A percentile compares a stretch with the other conserved stretches of the same genome.
These are phyloP conservation scores for Enoplosus armatus DNA, from an alignment of 2,797 vertebrate genomes.

Conservation along the genomic window DNA sequence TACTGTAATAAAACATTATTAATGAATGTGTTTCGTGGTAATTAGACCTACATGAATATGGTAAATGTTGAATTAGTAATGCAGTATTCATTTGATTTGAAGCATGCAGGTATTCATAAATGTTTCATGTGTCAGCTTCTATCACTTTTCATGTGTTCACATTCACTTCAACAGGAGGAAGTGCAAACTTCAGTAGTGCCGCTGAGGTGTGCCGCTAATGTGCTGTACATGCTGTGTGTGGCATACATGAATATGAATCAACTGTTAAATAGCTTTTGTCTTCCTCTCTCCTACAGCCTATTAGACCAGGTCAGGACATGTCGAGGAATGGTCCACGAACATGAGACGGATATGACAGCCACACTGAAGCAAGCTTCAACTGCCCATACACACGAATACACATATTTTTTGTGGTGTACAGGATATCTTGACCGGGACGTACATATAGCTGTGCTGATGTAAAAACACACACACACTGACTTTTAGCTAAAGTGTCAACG, in stretches of 20 bases:
- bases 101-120: constrained; percentile 7
- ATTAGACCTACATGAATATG: neutral
- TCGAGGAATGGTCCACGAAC: constrained; percentile 32
- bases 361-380: constrained; percentile 14
- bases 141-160: neutral
- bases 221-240: neutral
- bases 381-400: constrained; percentile 8
- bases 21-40: neutral
- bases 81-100: neutral
- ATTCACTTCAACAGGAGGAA: neutral
- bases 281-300: constrained; percentile 48
- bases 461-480: neutral
- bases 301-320: constrained; percentile 52
- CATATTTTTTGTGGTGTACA: neutral
- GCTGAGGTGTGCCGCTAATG: neutral
- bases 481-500: neutral
- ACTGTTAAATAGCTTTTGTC: constrained; percentile 26
- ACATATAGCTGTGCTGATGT: neutral
- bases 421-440: neutral
- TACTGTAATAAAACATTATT: neutral
- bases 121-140: neutral
- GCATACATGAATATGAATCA: neutral
- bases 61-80: constrained; percentile 15
- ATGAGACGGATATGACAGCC: constrained; percentile 36
- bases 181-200: neutral